Percentiles rank a stretch among this genome's conserved stretches.
phyloP scores from a whole-genome alignment of 2,113 vertebrate genomes.

The Pipa parva region DNA sequence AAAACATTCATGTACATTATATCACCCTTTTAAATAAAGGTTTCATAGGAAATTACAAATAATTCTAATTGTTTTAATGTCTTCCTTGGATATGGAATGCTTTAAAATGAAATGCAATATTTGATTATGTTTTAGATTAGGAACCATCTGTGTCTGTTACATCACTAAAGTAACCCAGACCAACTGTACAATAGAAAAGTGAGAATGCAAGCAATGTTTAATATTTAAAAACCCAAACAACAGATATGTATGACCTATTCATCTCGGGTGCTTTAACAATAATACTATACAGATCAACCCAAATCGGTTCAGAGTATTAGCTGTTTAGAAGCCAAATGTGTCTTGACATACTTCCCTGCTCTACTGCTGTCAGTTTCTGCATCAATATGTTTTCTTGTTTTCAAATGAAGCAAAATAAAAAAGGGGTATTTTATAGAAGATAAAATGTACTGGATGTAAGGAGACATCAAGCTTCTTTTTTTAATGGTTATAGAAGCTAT shows the following conservation, averaged over 20 bases:
- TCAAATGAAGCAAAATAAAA: background rate
- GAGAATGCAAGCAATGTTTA: background rate
- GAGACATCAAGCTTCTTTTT: slow-evolving; percentile 30
- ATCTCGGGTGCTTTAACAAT: background rate
- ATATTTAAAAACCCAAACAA: background rate
- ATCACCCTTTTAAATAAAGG: too few relatives aligned
- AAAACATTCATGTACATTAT: too few relatives aligned
- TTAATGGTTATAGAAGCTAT: slow-evolving; percentile 41
- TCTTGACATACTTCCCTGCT: background rate
- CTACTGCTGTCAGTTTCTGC: background rate
- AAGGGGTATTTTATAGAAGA: background rate
- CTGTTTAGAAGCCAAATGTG: background rate
- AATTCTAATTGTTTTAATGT: too few relatives aligned
- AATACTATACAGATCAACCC: background rate
- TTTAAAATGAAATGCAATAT: background rate
- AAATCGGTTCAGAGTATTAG: background rate
- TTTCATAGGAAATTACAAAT: too few relatives aligned
- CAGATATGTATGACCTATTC: background rate
- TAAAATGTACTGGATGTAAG: slow-evolving; percentile 38
- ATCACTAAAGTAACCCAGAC: slow-evolving; percentile 20
- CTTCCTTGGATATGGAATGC: too few relatives aligned
- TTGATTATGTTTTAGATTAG: background rate
- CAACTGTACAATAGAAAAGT: slow-evolving; percentile 11
- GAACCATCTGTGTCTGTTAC: slow-evolving; percentile 32
- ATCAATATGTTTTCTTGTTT: background rate